These are phyloP conservation scores for Halocynthia roretzi DNA, from an alignment of 23 tunicate genomes.

Conservation along the genomic window DNA sequence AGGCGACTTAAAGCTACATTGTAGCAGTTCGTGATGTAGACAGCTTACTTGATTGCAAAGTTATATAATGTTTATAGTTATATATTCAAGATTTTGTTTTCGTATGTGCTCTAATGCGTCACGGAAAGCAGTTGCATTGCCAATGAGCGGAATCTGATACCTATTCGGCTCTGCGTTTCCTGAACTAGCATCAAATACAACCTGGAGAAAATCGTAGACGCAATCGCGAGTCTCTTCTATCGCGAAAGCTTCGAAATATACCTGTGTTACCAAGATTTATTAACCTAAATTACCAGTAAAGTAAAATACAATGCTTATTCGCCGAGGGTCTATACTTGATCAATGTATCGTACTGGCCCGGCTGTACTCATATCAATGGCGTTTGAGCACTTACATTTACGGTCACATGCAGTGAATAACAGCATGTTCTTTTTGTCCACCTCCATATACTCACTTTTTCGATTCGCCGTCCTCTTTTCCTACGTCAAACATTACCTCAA, in stretches of 20 bases:
- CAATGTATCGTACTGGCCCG: too few relatives aligned
- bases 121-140: too few relatives aligned
- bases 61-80: neutral
- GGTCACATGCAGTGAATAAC: neutral
- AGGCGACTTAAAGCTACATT: too few relatives aligned
- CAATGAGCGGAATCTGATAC: slow-evolving; percentile 15
- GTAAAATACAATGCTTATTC: too few relatives aligned
- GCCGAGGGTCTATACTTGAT: too few relatives aligned
- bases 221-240: slow-evolving; percentile 50
- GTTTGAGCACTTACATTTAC: neutral
- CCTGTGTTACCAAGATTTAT: slow-evolving; percentile 11
- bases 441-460: slow-evolving; percentile 15
- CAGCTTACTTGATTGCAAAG: neutral
- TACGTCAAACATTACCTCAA: slow-evolving; percentile 70
- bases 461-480: slow-evolving; percentile 22
- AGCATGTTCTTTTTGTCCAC: too few relatives aligned
- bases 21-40: too few relatives aligned
- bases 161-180: slow-evolving; percentile 22
- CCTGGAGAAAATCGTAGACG: slow-evolving; percentile 58
- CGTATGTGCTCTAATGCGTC: too few relatives aligned
- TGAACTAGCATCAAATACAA: slow-evolving; percentile 65
- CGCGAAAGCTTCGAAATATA: slow-evolving; percentile 48
- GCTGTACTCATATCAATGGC: too few relatives aligned
- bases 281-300: too few relatives aligned
- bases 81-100: too few relatives aligned